A percentile compares a stretch with the other conserved stretches of the same genome.
Evolutionary conservation across 64 coral and sea anemone species (phyloP).

Genomic region (Exaiptasia diaphana): DNA sequence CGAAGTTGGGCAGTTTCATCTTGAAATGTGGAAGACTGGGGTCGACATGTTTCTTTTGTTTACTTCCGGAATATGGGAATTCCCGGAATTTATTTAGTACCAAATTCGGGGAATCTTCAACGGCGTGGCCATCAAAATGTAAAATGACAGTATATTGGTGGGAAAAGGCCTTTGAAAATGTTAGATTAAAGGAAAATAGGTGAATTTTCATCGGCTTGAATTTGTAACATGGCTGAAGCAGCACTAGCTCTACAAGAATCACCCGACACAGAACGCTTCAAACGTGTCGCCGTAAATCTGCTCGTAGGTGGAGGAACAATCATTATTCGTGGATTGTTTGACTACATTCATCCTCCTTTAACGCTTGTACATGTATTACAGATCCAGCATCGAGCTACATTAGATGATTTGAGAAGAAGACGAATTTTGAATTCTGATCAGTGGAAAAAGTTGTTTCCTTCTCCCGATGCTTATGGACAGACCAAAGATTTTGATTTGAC

Average conservation of each 20-base stretch:
- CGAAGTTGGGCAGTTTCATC: too few species aligned
- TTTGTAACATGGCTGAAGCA: neutral
- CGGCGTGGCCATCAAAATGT: too few species aligned
- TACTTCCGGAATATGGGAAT: too few species aligned
- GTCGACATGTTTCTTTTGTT: too few species aligned
- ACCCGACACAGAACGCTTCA: neutral
- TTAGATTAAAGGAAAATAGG: neutral
- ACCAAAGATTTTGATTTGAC: slow-evolving; percentile 11
- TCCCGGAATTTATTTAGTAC: too few species aligned
- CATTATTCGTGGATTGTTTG: neutral
- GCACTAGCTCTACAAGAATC: neutral
- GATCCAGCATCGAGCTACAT: neutral
- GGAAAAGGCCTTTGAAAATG: neutral
- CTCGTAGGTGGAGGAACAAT: neutral
- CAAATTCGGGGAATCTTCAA: too few species aligned
- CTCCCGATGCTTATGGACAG: neutral
- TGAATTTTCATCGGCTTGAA: neutral
- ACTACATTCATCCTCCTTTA: neutral
- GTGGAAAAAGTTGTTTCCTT: neutral
- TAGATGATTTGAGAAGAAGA: neutral
- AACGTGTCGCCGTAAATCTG: neutral
- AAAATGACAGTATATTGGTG: too few species aligned
- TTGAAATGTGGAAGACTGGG: too few species aligned
- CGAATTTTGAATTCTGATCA: neutral
- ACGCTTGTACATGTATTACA: neutral